Conservation (phyloP, 2,797 vertebrate genomes). For the Danio jaintianensis region DNA sequence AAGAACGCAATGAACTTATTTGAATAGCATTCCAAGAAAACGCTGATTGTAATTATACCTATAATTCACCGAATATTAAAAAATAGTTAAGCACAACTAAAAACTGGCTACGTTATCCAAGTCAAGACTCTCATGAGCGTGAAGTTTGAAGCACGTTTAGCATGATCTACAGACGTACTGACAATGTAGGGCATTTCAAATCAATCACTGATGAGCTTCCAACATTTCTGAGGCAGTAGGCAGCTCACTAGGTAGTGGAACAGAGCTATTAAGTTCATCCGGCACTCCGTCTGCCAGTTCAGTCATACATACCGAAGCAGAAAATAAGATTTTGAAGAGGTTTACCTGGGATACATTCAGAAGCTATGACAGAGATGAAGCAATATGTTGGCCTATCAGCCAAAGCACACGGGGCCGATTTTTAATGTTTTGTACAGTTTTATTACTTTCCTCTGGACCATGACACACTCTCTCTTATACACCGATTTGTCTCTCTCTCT, state of each 20-base stretch:
- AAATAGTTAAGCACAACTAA: not conserved
- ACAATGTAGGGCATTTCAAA: not conserved
- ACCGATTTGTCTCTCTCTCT: slow-evolving; percentile 27
- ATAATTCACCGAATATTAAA: not conserved
- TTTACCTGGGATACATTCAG: slow-evolving; percentile 33
- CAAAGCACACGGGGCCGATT: slow-evolving; percentile 28
- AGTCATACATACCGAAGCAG: slow-evolving; percentile 13
- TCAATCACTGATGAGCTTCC: slow-evolving; percentile 9
- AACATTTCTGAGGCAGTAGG: not conserved
- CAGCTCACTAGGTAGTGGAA: slow-evolving; percentile 21
- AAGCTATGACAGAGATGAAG: slow-evolving; percentile 19
- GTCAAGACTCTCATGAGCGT: not conserved
- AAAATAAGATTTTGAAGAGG: not conserved
- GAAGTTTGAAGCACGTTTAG: not conserved
- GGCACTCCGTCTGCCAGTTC: not conserved
- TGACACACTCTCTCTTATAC: slow-evolving; percentile 16
- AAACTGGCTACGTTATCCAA: not conserved
- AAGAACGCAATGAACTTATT: not conserved
- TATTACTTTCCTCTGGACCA: slow-evolving; percentile 45
- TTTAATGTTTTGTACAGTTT: slow-evolving; percentile 37
- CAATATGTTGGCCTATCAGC: slow-evolving; percentile 15
- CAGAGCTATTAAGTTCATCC: not conserved
- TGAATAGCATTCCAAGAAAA: not conserved
- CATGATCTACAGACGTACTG: slow-evolving; percentile 10
- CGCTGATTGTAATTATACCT: not conserved